Evolutionary conservation across 2,888 invertebrate species (phyloP), one percentile per base, ranked within the genome.

Genomic region (Idaea biselata): DNA sequence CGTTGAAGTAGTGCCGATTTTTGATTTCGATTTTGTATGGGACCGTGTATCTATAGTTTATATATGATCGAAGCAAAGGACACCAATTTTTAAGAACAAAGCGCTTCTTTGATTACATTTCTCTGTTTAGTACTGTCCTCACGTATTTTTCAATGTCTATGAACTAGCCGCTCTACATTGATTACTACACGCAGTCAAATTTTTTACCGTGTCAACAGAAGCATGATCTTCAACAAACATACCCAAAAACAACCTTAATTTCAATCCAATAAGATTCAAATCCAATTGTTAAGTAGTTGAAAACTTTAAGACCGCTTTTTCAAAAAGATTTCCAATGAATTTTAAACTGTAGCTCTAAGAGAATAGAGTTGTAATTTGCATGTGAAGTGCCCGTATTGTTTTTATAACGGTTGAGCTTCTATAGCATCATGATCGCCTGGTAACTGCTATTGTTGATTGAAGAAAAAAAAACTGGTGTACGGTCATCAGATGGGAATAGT

Each of bases 351-450:
- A 44, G 11, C 6, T 3, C 11, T 11, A 14, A 44, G 14, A 14
- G 11, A 11, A 44, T 44, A 44, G 44, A 44, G 44, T 44, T 11
- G 44, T 7, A 44, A 44, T 53, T 60, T 44, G 56, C 18, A 31
- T 25, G 62, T 5, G 17, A 61, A 60, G 33, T 57, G 32, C 44
- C 55, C 16, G 65, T 63, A 66, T 73, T 68, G 73, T 67, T 33
- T 32, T 63, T 32, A 70, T 77, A 76, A 77, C 88, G 88, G 88
- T 88, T 87, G 78, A 86, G 86, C 84, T 86, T 75, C 76, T 74
- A 68, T 75, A 73, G 75, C 74, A 79, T 81, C 82, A 82, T 85
- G 84, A 79, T 74, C 73, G 81, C 83, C 81, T 83, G 79, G 84
- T 87, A 86, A 81, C 80, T 81, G 81, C 72, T 73, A 68, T 69